Base-by-base conservation (phyloP, 2,113 vertebrate species). In the Formicarius rufipectus region DNA sequence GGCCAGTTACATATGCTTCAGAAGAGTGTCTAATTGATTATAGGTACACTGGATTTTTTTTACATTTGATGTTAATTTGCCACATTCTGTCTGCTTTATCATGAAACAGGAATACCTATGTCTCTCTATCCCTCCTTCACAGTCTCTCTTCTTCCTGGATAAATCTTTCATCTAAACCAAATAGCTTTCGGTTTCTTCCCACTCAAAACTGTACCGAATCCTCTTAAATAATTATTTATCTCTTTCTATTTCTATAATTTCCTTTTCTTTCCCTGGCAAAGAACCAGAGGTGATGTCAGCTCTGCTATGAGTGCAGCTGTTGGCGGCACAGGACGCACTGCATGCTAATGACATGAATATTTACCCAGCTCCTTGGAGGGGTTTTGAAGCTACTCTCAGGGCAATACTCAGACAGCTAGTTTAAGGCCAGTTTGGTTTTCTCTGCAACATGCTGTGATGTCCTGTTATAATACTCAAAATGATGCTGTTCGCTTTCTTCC, bases 201-300 rank as follows among this genome's bases (percentile, higher is more conserved):
- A 53, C 50, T 79, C 67, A 63, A 69, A 96, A 83, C 33, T 47
- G 14, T 39, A 78, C 59, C 45, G 95, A 91, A 76, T 76, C 74
- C 31, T 95, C 74, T 87, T 72, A 69, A 95, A 73, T 69, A 91
- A 93, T 55, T 87, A 95, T 88, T 89, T 94, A 89, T 73, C 59
- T 74, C 55, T 86, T 94, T 95, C 91, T 93, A 58, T 90, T 94
- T 96, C 93, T 77, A 85, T 78, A 71, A 66, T 95, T 96, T 94
- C 78, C 87, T 89, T 82, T 96, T 89, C 71, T 85, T 91, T 80
- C 4, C 1, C 72, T 94, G 91, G 95, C 86, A 75, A 63, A 78
- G 47, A 56, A 74, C 90, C 89, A 95, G 69, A 84, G 35, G 66
- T 95, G 94, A 97, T 90, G 88, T 96, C 95, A 96, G 72, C 84